Evolutionary conservation across 2,113 vertebrate species (phyloP).

Genomic region (Tychaedon coryphoeus): DNA sequence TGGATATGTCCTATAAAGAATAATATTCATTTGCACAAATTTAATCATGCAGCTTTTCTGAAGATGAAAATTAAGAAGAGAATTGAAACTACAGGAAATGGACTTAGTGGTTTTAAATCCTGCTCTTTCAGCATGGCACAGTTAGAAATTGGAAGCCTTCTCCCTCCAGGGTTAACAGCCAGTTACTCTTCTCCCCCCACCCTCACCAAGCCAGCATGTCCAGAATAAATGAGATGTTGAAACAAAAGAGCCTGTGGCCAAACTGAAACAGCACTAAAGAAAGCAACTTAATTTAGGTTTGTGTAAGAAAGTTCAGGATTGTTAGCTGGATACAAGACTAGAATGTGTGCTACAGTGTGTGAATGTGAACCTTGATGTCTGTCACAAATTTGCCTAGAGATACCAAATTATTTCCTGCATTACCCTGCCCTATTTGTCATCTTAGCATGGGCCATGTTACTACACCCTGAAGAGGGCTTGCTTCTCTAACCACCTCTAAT

Average conservation of each 20-base stretch:
- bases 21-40: not conserved
- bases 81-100: not conserved
- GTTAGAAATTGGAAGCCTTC: not conserved
- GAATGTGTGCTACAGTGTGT: not conserved
- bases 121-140: not conserved
- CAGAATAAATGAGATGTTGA: not conserved
- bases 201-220: not conserved
- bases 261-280: not conserved
- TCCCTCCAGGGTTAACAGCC: not conserved
- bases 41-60: not conserved
- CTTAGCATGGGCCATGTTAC: not conserved
- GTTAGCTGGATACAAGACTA: not conserved
- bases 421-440: not conserved
- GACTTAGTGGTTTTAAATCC: not conserved
- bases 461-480: not conserved
- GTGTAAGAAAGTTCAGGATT: not conserved
- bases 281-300: not conserved
- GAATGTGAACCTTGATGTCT: not conserved
- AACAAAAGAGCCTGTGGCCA: not conserved
- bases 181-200: accelerated
- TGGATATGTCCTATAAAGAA: not conserved
- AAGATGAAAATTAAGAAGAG: not conserved
- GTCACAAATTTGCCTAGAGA: not conserved
- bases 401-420: not conserved
- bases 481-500: not conserved